These are phyloP conservation scores for Aspidapion aeneum DNA, from an alignment of 2,888 invertebrate genomes.

Conservation along the genomic window DNA sequence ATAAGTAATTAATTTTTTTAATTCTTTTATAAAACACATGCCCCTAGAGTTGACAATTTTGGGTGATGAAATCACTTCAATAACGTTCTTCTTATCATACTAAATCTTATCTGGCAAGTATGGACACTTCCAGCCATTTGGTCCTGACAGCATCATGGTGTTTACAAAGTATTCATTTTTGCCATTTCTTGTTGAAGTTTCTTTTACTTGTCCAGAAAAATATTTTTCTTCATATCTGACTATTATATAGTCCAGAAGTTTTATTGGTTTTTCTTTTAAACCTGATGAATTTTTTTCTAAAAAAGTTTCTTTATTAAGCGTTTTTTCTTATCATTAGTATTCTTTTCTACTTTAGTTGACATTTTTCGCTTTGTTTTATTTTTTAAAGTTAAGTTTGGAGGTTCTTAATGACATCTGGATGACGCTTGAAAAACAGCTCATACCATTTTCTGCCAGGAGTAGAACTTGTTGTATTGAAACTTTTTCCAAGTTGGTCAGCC, in stretches of 20 bases:
- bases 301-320: too few species aligned
- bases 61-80: background rate
- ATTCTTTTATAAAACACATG: background rate
- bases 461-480: constrained; percentile 11
- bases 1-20: background rate
- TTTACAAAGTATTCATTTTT: background rate
- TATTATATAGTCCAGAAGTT: background rate
- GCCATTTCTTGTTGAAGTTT: background rate
- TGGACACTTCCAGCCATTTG: background rate
- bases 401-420: background rate
- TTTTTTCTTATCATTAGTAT: too few species aligned
- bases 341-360: too few species aligned
- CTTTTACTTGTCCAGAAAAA: background rate
- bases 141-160: background rate
- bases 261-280: too few species aligned
- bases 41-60: background rate
- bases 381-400: too few species aligned
- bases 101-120: background rate
- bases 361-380: too few species aligned
- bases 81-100: background rate
- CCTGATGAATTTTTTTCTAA: too few species aligned
- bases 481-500: constrained; percentile 12
- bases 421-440: constrained; percentile 6
- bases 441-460: constrained; percentile 18
- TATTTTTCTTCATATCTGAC: background rate